Evolutionary conservation across 2,797 vertebrate genomes (phyloP), one percentile per base, ranked within the genome.

Genomic region (Amblyopsis hoosieri): DNA sequence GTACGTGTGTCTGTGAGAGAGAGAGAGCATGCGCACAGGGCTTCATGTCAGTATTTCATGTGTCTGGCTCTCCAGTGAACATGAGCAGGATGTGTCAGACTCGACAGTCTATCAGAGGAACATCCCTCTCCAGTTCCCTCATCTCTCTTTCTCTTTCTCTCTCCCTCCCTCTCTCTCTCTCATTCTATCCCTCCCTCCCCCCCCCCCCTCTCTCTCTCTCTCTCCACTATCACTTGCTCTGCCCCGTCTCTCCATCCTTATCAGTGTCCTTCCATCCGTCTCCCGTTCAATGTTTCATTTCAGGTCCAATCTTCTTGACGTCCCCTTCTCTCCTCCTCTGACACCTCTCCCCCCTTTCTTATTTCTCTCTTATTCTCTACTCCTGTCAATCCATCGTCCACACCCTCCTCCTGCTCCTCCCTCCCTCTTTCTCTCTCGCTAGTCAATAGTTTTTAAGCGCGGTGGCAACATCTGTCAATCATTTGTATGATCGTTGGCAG

Each of bases 241-340:
- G 66, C 49, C 74, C 75, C 76, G 77, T 83, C 85, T 84, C 76
- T 74, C 79, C 71, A 67, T 69, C 78, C 85, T 84, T 88, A 89
- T 89, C 86, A 78, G 62, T 19, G 57, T 86, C 85, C 67, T 78
- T 82, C 76, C 83, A 89, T 86, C 83, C 76, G 77, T 84, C 82
- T 81, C 83, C 49, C 57, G 82, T 81, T 87, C 83, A 87, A 87
- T 89, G 89, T 91, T 85, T 90, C 85, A 90, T 89, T 91, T 89
- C 87, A 89, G 83, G 85, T 87, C 80, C 79, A 86, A 89, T 91
- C 83, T 87, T 75, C 71, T 61, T 90, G 84, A 90, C 64, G 71
- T 78, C 73, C 64, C 69, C 82, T 67, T 75, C 60, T 75, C 72
- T 82, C 81, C 68, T 65, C 51, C 23, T 5, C 23, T 2, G 2